These are phyloP conservation scores for Nerophis lumbriciformis DNA, from an alignment of 2,113 vertebrate genomes.

Conservation along the genomic window DNA sequence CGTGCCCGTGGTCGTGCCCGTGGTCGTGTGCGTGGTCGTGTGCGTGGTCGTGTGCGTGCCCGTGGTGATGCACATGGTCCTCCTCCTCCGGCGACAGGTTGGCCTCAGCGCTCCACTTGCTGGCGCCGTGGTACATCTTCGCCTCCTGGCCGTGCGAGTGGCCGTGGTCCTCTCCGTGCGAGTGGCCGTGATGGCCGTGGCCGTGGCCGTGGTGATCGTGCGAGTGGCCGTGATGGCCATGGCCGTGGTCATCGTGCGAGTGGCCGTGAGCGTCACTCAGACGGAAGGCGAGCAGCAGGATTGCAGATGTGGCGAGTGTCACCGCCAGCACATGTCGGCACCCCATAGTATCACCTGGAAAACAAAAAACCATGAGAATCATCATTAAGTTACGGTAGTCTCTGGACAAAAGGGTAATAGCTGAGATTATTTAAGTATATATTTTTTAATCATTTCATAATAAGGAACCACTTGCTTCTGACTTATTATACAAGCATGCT, in stretches of 20 bases:
- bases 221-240: slow-evolving; percentile 47
- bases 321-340: slow-evolving; percentile 36
- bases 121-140: slow-evolving; percentile 73
- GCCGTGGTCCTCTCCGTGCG: slow-evolving; percentile 53
- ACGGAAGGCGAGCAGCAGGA: slow-evolving; percentile 38
- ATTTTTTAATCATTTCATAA: no score
- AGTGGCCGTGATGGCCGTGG: slow-evolving; percentile 53
- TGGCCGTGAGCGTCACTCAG: slow-evolving; percentile 52
- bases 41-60: slow-evolving; percentile 7
- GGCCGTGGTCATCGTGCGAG: slow-evolving; percentile 54
- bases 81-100: slow-evolving; percentile 56
- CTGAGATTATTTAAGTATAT: background rate
- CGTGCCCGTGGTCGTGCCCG: slow-evolving; percentile 23
- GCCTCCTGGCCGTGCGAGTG: slow-evolving; percentile 58
- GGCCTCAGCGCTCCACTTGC: slow-evolving; percentile 76
- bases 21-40: slow-evolving; percentile 27
- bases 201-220: slow-evolving; percentile 55
- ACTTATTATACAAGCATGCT: no score
- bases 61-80: slow-evolving; percentile 13
- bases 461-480: no score
- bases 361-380: background rate
- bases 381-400: no score
- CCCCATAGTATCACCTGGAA: slow-evolving; percentile 59
- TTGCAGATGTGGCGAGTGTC: slow-evolving; percentile 41
- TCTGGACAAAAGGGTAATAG: no score